A percentile compares a stretch with the other conserved stretches of the same genome.
phyloP scores from a whole-genome alignment of 2,113 vertebrate genomes.

The Leptocoma aspasia region DNA sequence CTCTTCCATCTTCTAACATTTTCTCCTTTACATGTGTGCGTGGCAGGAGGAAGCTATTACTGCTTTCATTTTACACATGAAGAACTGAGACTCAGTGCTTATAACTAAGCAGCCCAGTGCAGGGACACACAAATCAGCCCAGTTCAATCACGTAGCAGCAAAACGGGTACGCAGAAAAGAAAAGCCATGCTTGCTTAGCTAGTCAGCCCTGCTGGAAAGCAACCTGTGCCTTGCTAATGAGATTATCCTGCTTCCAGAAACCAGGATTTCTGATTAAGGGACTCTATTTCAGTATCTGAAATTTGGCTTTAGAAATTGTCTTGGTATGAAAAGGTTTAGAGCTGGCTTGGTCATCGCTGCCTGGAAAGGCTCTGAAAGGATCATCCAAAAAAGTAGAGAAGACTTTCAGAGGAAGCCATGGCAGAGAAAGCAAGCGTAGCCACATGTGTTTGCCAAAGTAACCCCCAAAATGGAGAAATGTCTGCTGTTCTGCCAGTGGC shows the following conservation, averaged over 20 bases:
- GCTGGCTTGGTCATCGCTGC: background rate
- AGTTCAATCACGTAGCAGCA: background rate
- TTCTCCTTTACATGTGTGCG: background rate
- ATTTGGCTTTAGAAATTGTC: background rate
- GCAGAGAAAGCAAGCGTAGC: background rate
- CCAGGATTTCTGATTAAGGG: background rate
- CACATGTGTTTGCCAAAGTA: background rate
- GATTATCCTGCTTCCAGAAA: conserved; percentile 6
- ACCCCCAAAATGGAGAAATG: background rate
- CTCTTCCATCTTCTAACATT: background rate
- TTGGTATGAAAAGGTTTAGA: background rate
- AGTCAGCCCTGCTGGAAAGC: background rate
- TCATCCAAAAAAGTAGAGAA: background rate
- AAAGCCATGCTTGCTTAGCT: background rate
- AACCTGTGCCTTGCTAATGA: background rate
- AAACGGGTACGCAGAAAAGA: background rate
- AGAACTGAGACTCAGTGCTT: background rate
- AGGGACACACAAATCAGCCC: background rate
- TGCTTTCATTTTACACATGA: background rate
- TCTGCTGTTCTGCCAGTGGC: background rate
- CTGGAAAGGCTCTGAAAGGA: background rate
- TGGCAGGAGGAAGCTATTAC: background rate
- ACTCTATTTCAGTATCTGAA: background rate
- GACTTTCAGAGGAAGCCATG: background rate
- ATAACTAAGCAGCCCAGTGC: background rate